phyloP scores from a whole-genome alignment of 1,140 invertebrate species.

The Agrilus planipennis region DNA sequence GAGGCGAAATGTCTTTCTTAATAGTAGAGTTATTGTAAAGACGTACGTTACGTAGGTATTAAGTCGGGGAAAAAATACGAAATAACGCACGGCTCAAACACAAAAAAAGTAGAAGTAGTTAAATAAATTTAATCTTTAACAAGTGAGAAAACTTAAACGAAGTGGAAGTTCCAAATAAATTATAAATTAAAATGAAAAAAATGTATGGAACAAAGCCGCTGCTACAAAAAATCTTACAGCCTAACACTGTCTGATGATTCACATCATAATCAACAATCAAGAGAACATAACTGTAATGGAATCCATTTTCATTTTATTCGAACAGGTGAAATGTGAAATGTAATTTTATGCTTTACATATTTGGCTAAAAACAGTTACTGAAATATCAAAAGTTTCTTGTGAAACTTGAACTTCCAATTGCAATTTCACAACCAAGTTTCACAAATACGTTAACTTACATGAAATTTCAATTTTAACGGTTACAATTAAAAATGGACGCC shows the following conservation, averaged over 20 bases:
- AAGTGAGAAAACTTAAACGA: constrained; percentile 22
- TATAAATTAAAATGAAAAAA: constrained; percentile 8
- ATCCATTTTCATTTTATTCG: too few species aligned
- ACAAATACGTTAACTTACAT: constrained; percentile 37
- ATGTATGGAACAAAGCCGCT: constrained; percentile 1
- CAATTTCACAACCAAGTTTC: constrained; percentile 37
- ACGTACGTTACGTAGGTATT: constrained; percentile 24
- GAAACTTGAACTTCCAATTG: constrained; percentile 30
- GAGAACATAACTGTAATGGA: too few species aligned
- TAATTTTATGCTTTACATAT: constrained; percentile 33
- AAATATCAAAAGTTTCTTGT: constrained; percentile 36
- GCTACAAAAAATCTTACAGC: too few species aligned
- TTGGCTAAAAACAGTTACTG: constrained; percentile 35
- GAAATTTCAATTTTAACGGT: constrained; percentile 37
- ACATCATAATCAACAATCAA: too few species aligned
- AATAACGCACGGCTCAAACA: constrained; percentile 25
- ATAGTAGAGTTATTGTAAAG: constrained; percentile 17
- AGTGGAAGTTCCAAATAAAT: constrained; percentile 27
- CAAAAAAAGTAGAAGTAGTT: constrained; percentile 25
- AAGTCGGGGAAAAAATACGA: constrained; percentile 28
- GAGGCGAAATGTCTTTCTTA: too few species aligned
- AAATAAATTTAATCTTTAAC: constrained; percentile 33
- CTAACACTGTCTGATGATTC: too few species aligned
- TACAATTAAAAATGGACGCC: constrained; percentile 33
- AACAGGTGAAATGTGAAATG: constrained; percentile 28